Evolutionary conservation across 2,113 vertebrate species (phyloP).

Genomic region (Mustela lutreola): DNA sequence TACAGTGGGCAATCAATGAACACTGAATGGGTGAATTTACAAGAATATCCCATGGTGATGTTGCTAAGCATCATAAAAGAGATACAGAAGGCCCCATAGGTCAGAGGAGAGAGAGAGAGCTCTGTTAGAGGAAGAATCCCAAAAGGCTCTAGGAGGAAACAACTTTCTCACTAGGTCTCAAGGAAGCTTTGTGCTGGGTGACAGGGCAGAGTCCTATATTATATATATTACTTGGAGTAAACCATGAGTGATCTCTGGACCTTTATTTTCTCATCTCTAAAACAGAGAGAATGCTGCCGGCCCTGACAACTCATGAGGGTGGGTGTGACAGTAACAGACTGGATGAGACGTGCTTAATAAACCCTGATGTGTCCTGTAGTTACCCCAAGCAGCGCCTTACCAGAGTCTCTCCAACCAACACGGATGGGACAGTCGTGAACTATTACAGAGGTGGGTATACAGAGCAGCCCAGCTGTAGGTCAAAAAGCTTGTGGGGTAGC

Average conservation of each 20-base stretch:
- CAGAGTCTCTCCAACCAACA: not conserved
- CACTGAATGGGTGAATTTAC: not conserved
- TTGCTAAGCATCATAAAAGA: not conserved
- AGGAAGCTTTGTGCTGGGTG: not conserved
- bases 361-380: not conserved
- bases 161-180: not conserved
- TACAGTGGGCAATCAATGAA: not conserved
- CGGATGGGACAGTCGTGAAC: not conserved
- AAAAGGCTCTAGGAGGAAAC: not conserved
- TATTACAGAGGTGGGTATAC: not conserved
- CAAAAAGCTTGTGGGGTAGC: not conserved
- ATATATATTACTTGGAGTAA: not conserved
- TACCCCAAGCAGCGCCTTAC: not conserved
- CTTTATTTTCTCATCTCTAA: conserved; percentile 51
- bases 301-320: not conserved
- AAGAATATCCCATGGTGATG: not conserved
- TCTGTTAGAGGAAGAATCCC: not conserved
- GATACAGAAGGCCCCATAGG: not conserved
- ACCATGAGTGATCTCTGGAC: not conserved
- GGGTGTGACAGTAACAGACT: not conserved
- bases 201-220: not conserved
- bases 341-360: not conserved
- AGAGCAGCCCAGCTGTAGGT: not conserved
- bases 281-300: not conserved
- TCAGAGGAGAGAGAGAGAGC: not conserved